These are phyloP conservation scores for Xestia xanthographa DNA, from an alignment of 2,888 invertebrate species.

Conservation along the genomic window DNA sequence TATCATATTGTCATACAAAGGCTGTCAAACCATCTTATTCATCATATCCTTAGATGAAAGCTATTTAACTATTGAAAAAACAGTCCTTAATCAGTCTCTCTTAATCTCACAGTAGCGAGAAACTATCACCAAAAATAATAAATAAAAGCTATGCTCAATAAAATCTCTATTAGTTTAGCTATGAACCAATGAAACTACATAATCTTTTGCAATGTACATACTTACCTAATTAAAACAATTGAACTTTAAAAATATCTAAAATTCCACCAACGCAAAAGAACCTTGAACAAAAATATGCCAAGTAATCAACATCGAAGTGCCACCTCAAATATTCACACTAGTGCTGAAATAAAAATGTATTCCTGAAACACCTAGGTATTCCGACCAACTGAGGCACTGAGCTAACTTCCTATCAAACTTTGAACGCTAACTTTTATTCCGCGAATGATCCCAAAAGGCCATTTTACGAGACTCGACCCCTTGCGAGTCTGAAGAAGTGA, in stretches of 20 bases:
- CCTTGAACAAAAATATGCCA: constrained; percentile 12
- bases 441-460: constrained; percentile 71
- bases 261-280: neutral
- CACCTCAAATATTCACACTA: constrained; percentile 47
- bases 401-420: constrained; percentile 70
- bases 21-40: neutral
- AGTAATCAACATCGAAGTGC: constrained; percentile 38
- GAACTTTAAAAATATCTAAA: neutral
- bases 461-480: constrained; percentile 66
- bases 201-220: neutral
- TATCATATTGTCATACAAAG: neutral
- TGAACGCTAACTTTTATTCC: constrained; percentile 68
- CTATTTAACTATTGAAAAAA: neutral
- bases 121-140: too few species aligned
- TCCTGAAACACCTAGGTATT: constrained; percentile 50
- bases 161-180: too few species aligned
- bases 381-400: constrained; percentile 42
- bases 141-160: too few species aligned
- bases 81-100: neutral
- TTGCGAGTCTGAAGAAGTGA: constrained; percentile 49
- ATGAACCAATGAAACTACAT: too few species aligned
- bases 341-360: constrained; percentile 56
- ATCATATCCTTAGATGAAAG: neutral
- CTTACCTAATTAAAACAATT: neutral
- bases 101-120: neutral